Conservation (phyloP, 30 jellyfish, hydroid and myxozoan genomes). For the Turritopsis rubra region DNA sequence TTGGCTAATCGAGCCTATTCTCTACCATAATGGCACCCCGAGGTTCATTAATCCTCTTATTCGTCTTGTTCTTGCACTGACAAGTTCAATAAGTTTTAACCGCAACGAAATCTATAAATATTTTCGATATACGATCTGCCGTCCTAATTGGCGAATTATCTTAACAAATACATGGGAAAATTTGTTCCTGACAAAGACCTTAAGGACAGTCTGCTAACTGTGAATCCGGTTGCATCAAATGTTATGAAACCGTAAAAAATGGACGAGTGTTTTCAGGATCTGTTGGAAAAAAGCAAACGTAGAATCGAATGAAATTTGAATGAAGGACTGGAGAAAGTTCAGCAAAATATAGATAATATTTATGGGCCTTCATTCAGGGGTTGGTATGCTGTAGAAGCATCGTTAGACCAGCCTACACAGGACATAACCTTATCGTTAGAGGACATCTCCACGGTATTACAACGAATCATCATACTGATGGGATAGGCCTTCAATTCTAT, state of each 20-base stretch:
- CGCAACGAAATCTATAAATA: background rate
- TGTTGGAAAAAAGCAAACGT: constrained; percentile 30
- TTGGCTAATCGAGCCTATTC: background rate
- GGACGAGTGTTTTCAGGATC: constrained; percentile 31
- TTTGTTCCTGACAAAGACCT: constrained; percentile 32
- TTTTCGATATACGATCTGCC: constrained; percentile 13
- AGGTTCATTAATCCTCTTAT: background rate
- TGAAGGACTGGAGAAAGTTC: constrained; percentile 8
- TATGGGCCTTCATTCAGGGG: background rate
- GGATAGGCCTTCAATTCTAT: background rate
- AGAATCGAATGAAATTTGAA: constrained; percentile 16
- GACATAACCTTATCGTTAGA: background rate
- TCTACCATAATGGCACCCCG: background rate
- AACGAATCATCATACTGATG: background rate
- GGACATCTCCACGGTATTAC: background rate
- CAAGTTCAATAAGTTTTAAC: background rate
- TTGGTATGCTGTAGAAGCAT: constrained; percentile 9
- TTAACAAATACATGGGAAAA: background rate
- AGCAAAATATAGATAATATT: background rate
- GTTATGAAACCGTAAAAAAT: constrained; percentile 21
- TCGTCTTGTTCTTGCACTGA: background rate
- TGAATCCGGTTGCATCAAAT: constrained; percentile 35
- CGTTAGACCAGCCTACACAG: background rate
- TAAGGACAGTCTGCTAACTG: constrained; percentile 25
- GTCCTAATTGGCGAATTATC: constrained; percentile 1